Conservation (phyloP, 2,797 vertebrate genomes). For the Psittacula echo region DNA sequence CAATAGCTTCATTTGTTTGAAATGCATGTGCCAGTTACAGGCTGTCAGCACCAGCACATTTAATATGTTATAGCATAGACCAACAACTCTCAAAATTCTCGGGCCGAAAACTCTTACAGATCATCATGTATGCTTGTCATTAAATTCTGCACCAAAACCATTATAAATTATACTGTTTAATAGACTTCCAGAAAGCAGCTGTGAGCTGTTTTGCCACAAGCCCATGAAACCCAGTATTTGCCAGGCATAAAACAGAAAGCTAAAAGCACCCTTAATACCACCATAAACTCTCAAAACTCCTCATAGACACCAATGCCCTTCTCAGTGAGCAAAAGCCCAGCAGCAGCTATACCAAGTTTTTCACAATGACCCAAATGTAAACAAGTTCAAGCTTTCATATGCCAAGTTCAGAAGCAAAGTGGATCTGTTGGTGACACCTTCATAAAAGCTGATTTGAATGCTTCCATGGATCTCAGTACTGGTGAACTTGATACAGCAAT, state of each 20-base stretch:
- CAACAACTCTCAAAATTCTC: constrained; percentile 4
- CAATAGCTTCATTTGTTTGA: constrained; percentile 29
- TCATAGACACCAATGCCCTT: background rate
- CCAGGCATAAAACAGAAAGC: constrained; percentile 1
- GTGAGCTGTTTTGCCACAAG: constrained; percentile 30
- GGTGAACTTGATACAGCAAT: background rate
- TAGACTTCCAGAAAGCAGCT: constrained; percentile 9
- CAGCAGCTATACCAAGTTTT: background rate
- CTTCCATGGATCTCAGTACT: background rate
- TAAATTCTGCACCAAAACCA: constrained; percentile 17
- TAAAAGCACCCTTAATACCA: constrained; percentile 14
- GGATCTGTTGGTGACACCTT: background rate
- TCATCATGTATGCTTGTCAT: constrained; percentile 32
- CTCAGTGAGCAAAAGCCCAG: constrained; percentile 8
- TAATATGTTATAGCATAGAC: constrained; percentile 15
- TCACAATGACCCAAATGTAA: background rate
- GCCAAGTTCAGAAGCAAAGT: background rate
- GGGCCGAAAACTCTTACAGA: constrained; percentile 37
- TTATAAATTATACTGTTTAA: constrained; percentile 26
- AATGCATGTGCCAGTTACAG: background rate
- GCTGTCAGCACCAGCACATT: constrained; percentile 39
- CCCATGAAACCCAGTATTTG: background rate
- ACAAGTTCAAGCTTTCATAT: background rate
- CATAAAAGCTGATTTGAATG: background rate
- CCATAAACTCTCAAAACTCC: constrained; percentile 4